Base-by-base conservation (phyloP, 2,888 invertebrate genomes). In the Antheraea assamensis region DNA sequence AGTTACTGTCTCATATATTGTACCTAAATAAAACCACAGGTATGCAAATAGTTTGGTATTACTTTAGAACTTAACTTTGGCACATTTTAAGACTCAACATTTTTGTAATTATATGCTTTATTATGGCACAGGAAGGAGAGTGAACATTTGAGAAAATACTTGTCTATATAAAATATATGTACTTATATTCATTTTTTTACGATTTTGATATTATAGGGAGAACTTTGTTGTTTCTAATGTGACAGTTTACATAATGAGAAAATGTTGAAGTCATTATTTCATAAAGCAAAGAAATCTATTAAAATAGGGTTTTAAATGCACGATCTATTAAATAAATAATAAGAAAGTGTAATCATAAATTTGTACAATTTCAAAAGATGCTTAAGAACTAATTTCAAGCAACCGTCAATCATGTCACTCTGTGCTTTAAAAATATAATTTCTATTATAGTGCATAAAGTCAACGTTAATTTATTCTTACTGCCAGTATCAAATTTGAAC, bases 401-500 rank as follows among this genome's bases (percentile, higher is more conserved):
- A 72, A 42, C 13, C 42, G 13, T 42, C 42, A 42, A 42, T 52
- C 75, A 77, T 27, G 61, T 64, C 81, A 82, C 81, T 78, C 81
- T 75, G 81, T 81, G 80, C 81, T 78, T 27, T 71, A 78, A 70
- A 76, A 86, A 82, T 74, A 84, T 24, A n/a, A 58, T 83, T 64
- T 64, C 61, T 64, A 83, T 55, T 35, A 42, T 76, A 76, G 78
- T 77, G 77, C 79, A 75, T 77, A 73, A 71, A 35, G 58, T 35
- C 42, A 58, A 68, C 68, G 42, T 77, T 64, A 64, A 27, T 77
- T 79, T 78, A 73, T 82, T 88, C 95, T 95, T 95, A 95, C 95
- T 95, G 95, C 95, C 96, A 87, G 96, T 95, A 95, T 96, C 95
- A 92, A 96, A 96, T 95, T 90, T 90, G 92, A 95, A 95, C 75